Evolutionary conservation across 1,140 invertebrate species (phyloP), one percentile per base, ranked within the genome.

Genomic region (Stenopsyche tienmushanensis): DNA sequence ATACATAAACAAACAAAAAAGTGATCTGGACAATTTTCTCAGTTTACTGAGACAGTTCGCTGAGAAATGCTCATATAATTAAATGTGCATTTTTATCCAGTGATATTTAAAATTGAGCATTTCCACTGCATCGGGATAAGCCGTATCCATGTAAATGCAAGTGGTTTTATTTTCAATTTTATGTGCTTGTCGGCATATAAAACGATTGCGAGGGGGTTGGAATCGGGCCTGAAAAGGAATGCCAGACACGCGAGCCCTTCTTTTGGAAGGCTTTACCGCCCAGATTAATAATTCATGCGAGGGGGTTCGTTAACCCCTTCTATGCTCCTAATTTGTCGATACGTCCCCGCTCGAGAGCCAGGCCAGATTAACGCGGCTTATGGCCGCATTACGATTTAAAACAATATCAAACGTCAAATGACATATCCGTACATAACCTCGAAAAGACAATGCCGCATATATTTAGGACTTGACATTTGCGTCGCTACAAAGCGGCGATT

Each of bases 281-380:
- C 21, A 13, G 29, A 55, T 55, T 39, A 55, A 55, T 55, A 55
- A 55, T 55, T 55, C 53, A 55, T 34, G 29, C 29, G 29, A 13
- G 34, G 29, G 34, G 53, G 53, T 55, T 55, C 53, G 53, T 55
- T 55, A 29, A 55, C 53, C 53, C 29, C 29, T 3, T 21, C 29
- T 5, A 34, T 13, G 29, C 29, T 13, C 29, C 29, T 34, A 34
- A 34, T 34, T 34, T 13, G 29, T 34, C 29, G 29, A 34, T 34
- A 34, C 29, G 29, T 34, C 29, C 29, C 29, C 29, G 29, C 5
- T 34, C 29, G 13, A 34, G 29, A 7, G 29, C 13, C 13, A 7
- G 29, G 13, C 29, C 29, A 13, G 29, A 34, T 34, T n/a, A n/a
- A n/a, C n/a, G n/a, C n/a, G n/a, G n/a, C n/a, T n/a, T 34, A 34